A percentile compares a stretch with the other conserved stretches of the same genome.
Conservation (phyloP, 2,113 vertebrate species). For the Naja naja region DNA sequence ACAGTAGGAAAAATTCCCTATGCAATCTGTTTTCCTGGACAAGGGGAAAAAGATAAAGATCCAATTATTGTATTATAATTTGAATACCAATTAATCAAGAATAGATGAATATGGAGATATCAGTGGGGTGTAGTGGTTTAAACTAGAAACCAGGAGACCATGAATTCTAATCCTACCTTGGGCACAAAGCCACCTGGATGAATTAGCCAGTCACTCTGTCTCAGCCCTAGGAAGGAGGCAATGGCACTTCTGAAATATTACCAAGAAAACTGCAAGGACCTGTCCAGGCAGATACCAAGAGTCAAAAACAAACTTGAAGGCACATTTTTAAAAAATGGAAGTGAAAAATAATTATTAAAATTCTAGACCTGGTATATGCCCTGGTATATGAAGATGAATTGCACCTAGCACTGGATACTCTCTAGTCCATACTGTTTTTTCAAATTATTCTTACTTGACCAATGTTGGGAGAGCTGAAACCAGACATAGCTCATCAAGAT, state of each 20-base stretch:
- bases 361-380: neutral
- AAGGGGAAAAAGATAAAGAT: neutral
- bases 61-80: neutral
- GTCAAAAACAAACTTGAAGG: neutral
- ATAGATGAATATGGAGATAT: neutral
- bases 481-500: neutral
- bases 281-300: neutral
- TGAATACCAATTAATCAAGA: neutral
- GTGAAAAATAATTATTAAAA: neutral
- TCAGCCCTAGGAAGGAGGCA: neutral
- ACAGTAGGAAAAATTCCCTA: neutral
- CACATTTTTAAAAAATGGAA: neutral
- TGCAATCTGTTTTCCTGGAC: neutral
- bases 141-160: neutral
- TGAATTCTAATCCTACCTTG: neutral
- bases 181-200: neutral
- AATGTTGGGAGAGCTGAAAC: neutral
- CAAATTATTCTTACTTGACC: neutral
- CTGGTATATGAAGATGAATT: neutral
- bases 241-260: neutral
- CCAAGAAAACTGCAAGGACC: neutral
- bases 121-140: neutral
- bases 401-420: neutral
- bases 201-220: neutral
- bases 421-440: neutral